phyloP scores from a whole-genome alignment of 1,140 invertebrate genomes.

The Antheraea pernyi region DNA sequence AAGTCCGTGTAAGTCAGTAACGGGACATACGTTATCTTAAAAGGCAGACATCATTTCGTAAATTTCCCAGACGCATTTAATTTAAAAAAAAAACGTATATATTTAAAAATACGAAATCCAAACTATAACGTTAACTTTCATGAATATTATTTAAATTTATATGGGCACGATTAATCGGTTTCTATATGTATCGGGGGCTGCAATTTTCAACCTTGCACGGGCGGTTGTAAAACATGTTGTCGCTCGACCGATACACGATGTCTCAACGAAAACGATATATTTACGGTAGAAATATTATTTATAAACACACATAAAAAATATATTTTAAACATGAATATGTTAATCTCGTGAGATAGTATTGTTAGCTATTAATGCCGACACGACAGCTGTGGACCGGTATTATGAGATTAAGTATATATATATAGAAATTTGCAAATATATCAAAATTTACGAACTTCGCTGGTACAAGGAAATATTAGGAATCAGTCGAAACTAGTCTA shows the following conservation, averaged over 20 bases:
- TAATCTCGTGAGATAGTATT: not conserved
- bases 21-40: not conserved
- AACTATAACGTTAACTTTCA: slow-evolving; percentile 15
- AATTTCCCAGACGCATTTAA: not conserved
- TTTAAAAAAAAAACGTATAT: not conserved
- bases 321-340: not conserved
- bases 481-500: no score
- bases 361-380: not conserved
- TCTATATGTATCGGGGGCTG: not conserved
- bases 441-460: no score
- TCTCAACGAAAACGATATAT: not conserved
- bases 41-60: not conserved
- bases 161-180: not conserved
- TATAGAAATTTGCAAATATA: no score
- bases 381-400: no score
- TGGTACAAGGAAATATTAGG: no score
- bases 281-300: not conserved
- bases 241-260: not conserved
- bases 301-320: not conserved
- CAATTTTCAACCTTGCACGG: not conserved
- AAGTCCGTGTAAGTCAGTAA: not conserved
- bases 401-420: no score
- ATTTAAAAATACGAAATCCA: slow-evolving; percentile 4
- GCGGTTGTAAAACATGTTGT: not conserved
- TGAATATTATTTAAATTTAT: slow-evolving; percentile 22